Evolutionary conservation across 2,888 invertebrate genomes (phyloP), one percentile per base, ranked within the genome.

Genomic region (Eupeodes latifasciatus): DNA sequence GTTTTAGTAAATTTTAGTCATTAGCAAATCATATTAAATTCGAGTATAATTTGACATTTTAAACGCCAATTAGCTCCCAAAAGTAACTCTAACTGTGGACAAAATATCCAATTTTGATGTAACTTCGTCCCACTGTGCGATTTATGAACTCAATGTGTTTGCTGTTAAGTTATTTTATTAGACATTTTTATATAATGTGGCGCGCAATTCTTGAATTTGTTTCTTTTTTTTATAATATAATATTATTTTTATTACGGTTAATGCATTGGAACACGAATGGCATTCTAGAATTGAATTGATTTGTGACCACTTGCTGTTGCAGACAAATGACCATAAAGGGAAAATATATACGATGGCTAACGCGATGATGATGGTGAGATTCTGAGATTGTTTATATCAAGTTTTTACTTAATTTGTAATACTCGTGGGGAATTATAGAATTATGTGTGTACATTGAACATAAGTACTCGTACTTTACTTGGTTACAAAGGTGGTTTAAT

Each of bases 241-340:
- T 27, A 27, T 27, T 27, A 27, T 27, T 27, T 27, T 59, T n/a
- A 12, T n/a, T 67, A 75, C 62, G 44, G 75, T 40, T 49, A 51
- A 44, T 67, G 11, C 51, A 75, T 81, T 81, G 40, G 67, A 55
- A 51, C 51, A 34, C 19, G 61, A 81, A 55, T 69, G 40, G 11
- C 51, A 69, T 27, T 34, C 59, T 47, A 49, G 40, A 72, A 55
- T 40, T 40, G 53, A 40, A 55, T 40, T 40, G 40, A 40, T 40
- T 40, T 64, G 64, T 47, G 64, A 12, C 47, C 36, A 69, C 36
- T 55, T 69, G 69, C 6, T 51, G 51, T 34, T 55, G 53, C 71
- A 71, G 71, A 69, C 55, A 53, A 69, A 55, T 69, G 53, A 71
- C 71, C 71, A 71, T 71, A 71, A 57, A 66, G 12, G 16, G 64